Evolutionary conservation across 2,888 invertebrate genomes (phyloP).

Genomic region (Ctena decussata): DNA sequence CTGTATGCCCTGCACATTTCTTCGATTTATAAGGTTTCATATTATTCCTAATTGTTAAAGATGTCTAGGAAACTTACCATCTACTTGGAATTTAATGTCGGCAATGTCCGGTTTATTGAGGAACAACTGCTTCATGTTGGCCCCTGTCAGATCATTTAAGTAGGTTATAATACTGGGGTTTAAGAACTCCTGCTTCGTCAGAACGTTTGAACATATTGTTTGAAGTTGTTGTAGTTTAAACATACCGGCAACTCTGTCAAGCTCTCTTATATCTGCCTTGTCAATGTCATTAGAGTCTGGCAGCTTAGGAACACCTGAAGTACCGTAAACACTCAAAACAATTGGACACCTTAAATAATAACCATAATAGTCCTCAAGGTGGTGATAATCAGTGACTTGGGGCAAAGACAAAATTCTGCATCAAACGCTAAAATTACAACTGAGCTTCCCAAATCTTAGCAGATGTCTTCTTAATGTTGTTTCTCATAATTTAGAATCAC

Average conservation of each 20-base stretch:
- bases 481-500: no score
- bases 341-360: no score
- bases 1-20: no score
- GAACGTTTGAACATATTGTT: conserved; percentile 81
- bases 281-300: conserved; percentile 67
- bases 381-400: no score
- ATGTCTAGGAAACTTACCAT: conserved; percentile 68
- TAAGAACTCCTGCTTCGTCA: conserved; percentile 82
- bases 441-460: no score
- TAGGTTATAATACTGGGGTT: conserved; percentile 85
- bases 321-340: no score
- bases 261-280: conserved; percentile 71
- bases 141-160: conserved; percentile 82
- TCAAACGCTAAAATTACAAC: no score
- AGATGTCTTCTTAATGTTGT: no score
- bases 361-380: no score
- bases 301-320: conserved; percentile 80
- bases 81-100: conserved; percentile 81
- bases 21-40: no score
- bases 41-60: no score
- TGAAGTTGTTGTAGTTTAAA: conserved; percentile 79
- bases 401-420: no score
- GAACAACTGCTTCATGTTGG: conserved; percentile 79
- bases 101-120: conserved; percentile 78
- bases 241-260: conserved; percentile 73